Evolutionary conservation across 2,113 vertebrate genomes (phyloP).

Genomic region (Daubentonia madagascariensis): DNA sequence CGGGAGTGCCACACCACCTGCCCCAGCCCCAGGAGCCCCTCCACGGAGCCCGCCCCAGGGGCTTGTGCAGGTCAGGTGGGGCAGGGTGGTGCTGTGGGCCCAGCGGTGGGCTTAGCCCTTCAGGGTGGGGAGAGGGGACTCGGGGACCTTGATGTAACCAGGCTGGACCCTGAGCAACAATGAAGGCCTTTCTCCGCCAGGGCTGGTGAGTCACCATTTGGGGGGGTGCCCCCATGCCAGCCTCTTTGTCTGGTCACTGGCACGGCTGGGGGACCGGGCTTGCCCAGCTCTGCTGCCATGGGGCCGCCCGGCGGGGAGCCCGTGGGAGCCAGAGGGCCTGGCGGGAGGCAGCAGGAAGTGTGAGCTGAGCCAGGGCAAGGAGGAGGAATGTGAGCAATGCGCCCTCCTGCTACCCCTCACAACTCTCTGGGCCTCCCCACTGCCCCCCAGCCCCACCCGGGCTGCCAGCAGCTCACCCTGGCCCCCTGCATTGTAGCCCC

Average conservation of each 20-base stretch:
- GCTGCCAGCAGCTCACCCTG: background rate
- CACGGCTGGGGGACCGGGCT: background rate
- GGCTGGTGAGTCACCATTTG: conserved; percentile 64
- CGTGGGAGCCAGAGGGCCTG: conserved; percentile 47
- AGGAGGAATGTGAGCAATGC: conserved; percentile 67
- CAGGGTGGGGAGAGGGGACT: background rate
- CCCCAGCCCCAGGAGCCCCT: conserved; percentile 3
- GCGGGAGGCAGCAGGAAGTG: conserved; percentile 59
- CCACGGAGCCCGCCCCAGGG: background rate
- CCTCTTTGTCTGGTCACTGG: conserved; percentile 40
- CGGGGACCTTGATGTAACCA: background rate
- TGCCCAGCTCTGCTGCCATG: background rate
- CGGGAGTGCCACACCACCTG: background rate
- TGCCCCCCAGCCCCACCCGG: background rate
- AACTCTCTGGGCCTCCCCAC: background rate
- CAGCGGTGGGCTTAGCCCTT: background rate
- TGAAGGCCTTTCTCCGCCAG: conserved; percentile 59
- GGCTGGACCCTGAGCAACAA: conserved; percentile 47
- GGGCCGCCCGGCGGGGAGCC: background rate
- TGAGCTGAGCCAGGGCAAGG: conserved; percentile 29
- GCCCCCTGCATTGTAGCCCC: background rate
- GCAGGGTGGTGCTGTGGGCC: background rate
- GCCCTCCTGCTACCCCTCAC: background rate
- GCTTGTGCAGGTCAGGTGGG: conserved; percentile 61
- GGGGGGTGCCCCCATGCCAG: conserved; percentile 32